phyloP scores from a whole-genome alignment of 2,888 invertebrate species.

The Chydorus sphaericus region DNA sequence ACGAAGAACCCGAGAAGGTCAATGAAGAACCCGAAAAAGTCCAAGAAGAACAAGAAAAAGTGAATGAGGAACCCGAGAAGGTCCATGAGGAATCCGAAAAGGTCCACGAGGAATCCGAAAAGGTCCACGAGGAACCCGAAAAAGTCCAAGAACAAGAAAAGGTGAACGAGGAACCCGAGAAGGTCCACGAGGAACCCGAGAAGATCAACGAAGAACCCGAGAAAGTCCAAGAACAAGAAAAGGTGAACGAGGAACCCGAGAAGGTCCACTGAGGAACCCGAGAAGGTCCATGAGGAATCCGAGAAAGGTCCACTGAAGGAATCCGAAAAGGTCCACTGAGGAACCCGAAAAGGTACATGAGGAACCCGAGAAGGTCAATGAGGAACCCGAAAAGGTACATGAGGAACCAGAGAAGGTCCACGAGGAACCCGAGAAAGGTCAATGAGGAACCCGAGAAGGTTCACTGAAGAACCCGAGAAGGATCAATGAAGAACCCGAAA shows the following conservation, averaged over 20 bases:
- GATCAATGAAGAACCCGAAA: not conserved
- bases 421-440: not conserved
- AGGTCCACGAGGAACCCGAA: not conserved
- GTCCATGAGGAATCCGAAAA: not conserved
- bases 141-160: not conserved
- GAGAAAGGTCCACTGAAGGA: too few relatives aligned
- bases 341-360: too few relatives aligned
- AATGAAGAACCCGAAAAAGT: not conserved
- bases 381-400: not conserved
- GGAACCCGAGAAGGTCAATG: not conserved
- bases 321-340: too few relatives aligned
- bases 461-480: not conserved
- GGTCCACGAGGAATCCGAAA: not conserved
- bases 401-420: not conserved
- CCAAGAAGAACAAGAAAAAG: not conserved
- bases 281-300: not conserved
- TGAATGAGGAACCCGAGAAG: not conserved
- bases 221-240: not conserved
- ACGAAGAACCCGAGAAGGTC: not conserved
- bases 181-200: not conserved
- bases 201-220: not conserved
- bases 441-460: not conserved
- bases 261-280: too few relatives aligned
- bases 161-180: not conserved
- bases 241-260: not conserved